A percentile compares a stretch with the other conserved stretches of the same genome.
Evolutionary conservation across 2,113 vertebrate species (phyloP).

Genomic region (Colius striatus): DNA sequence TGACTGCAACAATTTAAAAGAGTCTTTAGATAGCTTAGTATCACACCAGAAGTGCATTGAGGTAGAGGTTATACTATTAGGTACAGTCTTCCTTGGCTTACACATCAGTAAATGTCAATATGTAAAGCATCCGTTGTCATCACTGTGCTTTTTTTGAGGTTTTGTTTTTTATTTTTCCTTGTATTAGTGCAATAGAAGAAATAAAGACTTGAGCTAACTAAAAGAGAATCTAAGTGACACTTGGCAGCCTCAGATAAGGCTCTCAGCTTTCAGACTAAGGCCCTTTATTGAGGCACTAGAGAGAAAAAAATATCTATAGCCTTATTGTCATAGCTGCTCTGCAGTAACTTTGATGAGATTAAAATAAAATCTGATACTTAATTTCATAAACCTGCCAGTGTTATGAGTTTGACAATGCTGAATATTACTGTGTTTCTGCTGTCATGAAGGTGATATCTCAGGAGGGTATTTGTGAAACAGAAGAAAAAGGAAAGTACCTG

Average conservation of each 20-base stretch:
- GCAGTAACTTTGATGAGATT: neutral
- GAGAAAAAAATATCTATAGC: neutral
- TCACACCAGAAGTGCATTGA: neutral
- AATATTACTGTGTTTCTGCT: neutral
- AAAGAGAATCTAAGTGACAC: neutral
- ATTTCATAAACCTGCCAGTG: neutral
- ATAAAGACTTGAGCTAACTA: neutral
- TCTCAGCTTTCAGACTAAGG: neutral
- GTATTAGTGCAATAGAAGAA: neutral
- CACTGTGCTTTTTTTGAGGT: neutral
- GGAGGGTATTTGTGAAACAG: neutral
- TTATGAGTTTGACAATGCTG: neutral
- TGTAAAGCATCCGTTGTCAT: neutral
- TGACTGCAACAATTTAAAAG: neutral
- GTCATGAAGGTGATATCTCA: neutral
- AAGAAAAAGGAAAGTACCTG: neutral
- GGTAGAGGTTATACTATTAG: neutral
- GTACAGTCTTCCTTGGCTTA: neutral
- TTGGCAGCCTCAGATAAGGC: neutral
- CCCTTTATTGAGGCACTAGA: neutral
- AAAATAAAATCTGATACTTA: neutral
- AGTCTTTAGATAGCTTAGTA: neutral
- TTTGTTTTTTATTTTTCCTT: neutral
- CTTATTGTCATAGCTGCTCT: neutral
- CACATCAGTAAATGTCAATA: neutral